phyloP scores from a whole-genome alignment of 2,797 vertebrate genomes.

The Mus spretus region DNA sequence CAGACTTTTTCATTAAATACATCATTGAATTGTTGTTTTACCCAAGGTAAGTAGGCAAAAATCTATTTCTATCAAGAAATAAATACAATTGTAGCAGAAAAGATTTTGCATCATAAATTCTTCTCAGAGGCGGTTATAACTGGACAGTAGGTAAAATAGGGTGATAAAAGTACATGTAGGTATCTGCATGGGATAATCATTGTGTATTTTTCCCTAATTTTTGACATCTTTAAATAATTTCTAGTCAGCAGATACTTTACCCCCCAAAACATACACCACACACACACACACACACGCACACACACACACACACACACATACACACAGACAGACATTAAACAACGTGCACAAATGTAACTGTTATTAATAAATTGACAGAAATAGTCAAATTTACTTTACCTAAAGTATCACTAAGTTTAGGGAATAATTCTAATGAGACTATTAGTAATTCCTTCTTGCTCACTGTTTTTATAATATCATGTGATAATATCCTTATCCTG shows the following conservation, averaged over 20 bases:
- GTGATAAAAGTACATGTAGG: background rate
- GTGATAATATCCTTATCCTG: too few relatives aligned
- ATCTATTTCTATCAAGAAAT: background rate
- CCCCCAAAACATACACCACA: too few relatives aligned
- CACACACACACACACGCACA: background rate
- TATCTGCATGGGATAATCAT: background rate
- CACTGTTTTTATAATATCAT: background rate
- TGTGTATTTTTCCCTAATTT: background rate
- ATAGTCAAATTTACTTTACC: background rate
- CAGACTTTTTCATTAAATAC: background rate
- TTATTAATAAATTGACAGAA: background rate
- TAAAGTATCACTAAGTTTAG: background rate
- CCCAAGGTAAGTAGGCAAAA: background rate
- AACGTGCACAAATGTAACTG: background rate
- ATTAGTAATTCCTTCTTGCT: background rate
- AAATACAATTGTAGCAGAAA: background rate
- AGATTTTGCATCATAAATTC: background rate
- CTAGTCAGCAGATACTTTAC: background rate
- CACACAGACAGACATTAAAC: background rate
- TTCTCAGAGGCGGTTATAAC: background rate
- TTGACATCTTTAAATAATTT: background rate
- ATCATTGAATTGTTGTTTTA: background rate
- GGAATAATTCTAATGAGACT: background rate
- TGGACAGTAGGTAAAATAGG: accelerated
- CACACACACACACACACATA: background rate